A percentile compares a stretch with the other conserved stretches of the same genome.
These are phyloP conservation scores for Dicycla oo DNA, from an alignment of 2,888 invertebrate genomes.

Conservation along the genomic window DNA sequence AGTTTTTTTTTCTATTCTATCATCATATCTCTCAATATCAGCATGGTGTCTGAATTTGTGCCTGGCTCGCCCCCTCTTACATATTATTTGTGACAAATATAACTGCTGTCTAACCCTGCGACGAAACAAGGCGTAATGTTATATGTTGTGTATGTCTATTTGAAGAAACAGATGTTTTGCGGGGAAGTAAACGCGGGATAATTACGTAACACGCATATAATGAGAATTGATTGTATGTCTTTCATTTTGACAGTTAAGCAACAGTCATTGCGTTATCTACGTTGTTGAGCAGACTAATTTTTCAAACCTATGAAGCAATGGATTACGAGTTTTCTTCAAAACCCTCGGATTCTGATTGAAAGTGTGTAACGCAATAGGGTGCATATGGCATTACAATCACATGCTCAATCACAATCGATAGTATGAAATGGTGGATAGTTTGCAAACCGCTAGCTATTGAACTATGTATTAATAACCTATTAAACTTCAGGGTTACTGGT, in stretches of 20 bases:
- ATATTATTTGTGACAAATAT: too few species aligned
- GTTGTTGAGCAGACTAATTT: background rate
- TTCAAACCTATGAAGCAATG: background rate
- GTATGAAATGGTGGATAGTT: background rate
- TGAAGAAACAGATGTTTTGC: background rate
- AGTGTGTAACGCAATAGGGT: background rate
- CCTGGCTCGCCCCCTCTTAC: too few species aligned
- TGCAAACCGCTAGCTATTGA: background rate
- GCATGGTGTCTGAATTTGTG: too few species aligned
- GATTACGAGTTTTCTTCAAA: background rate
- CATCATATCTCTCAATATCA: too few species aligned
- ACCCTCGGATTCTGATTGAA: background rate
- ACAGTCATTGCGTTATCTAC: background rate
- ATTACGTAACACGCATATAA: too few species aligned
- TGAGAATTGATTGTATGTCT: background rate
- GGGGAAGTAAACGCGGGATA: background rate
- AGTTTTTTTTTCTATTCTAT: too few species aligned
- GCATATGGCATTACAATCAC: background rate
- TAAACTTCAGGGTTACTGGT: constrained; percentile 27
- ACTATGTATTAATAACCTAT: background rate
- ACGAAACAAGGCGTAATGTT: too few species aligned
- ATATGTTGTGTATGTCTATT: background rate
- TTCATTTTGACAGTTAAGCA: background rate
- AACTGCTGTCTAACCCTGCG: too few species aligned
- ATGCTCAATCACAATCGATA: background rate